Evolutionary conservation across 2,113 vertebrate species (phyloP), one percentile per base, ranked within the genome.

Genomic region (Morone chrysops): DNA sequence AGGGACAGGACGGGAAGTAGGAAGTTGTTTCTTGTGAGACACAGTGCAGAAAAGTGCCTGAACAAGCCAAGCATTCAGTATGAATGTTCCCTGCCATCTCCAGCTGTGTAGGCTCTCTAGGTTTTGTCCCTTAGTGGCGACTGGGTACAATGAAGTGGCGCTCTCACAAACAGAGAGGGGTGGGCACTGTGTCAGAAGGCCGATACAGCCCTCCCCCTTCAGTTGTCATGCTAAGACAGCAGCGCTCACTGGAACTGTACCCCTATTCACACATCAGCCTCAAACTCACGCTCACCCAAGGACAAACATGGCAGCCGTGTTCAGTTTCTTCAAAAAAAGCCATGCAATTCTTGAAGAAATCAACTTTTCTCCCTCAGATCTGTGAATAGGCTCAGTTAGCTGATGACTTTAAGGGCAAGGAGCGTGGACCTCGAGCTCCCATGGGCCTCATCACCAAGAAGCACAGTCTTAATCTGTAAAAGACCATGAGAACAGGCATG

Each of bases 181-280:
- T 90, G 92, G 90, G 79, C 74, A 65, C 78, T n/a, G 60, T 91
- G 85, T 90, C 86, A 71, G 84, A 25, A 66, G 85, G 68, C 77
- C 68, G 82, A 76, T 78, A 48, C 81, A 70, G 75, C 61, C 91
- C 92, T 70, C 93, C 93, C 83, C 78, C 85, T 75, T 82, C 92
- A 91, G 89, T 95, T 95, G 94, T 95, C 91, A 96, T 94, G 93
- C 92, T 94, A 95, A 95, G 91, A 82, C 87, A 75, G 93, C 88
- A 82, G 90, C 87, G 60, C 89, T 94, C 92, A 93, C 90, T 93
- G 93, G 93, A 94, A 93, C 93, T 95, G 92, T 93, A 94, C 89
- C 89, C 89, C 90, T 85, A 90, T 91, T 93, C 90, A 93, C 85
- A 75, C 80, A 45, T 79, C 79, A 66, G 63, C 78, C 78, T 74